These are phyloP conservation scores for Trachelus troglodyta DNA, from an alignment of 2,888 invertebrate species.

Conservation along the genomic window DNA sequence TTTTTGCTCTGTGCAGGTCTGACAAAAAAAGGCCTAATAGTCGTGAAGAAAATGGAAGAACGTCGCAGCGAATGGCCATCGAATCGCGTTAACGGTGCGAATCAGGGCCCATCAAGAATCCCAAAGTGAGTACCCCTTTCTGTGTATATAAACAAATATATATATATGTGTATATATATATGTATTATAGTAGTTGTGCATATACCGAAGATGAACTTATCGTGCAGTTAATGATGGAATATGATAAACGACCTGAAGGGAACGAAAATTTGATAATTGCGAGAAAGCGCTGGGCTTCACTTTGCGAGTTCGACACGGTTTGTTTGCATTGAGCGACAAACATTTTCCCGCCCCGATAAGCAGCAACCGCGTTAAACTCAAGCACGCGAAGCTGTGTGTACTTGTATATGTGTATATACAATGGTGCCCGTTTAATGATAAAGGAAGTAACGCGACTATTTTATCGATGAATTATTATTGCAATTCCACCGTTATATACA, in stretches of 20 bases:
- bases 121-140: background rate
- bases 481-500: background rate
- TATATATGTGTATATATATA: no score
- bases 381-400: background rate
- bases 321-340: no score
- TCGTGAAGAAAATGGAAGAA: background rate
- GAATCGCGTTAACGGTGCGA: background rate
- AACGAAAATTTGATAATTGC: no score
- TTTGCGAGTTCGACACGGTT: no score
- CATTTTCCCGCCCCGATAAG: no score
- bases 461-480: background rate
- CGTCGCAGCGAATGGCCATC: background rate
- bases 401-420: background rate
- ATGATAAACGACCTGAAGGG: no score
- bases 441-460: background rate
- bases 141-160: background rate
- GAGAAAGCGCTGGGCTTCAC: no score
- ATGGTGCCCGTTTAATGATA: background rate
- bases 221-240: no score
- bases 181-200: no score
- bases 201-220: no score
- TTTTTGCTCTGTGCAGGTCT: background rate
- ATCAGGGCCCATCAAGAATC: background rate
- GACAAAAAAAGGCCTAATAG: background rate
- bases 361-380: no score